Evolutionary conservation across 2,113 vertebrate species (phyloP).

Genomic region (Myanophis thanlyinensis): DNA sequence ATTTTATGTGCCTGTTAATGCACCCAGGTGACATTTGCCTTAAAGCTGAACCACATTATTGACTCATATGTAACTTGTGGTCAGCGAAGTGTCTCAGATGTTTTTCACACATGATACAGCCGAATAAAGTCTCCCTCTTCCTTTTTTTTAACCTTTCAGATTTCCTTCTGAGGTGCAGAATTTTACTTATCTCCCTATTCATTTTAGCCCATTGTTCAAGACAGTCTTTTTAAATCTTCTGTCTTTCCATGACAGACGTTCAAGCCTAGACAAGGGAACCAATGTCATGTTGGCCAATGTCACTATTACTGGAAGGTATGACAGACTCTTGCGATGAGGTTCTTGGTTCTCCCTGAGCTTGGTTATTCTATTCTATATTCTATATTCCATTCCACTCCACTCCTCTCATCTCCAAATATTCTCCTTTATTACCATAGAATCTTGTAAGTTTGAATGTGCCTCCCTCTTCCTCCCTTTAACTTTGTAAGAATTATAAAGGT

Average conservation of each 20-base stretch:
- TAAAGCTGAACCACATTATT: not conserved
- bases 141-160: not conserved
- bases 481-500: not conserved
- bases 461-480: not conserved
- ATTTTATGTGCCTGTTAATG: not conserved
- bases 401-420: no score
- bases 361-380: no score
- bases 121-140: not conserved
- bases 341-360: no score
- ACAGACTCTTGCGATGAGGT: no score
- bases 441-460: not conserved
- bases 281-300: no score
- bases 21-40: not conserved
- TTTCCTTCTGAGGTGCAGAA: not conserved
- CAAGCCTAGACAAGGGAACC: no score
- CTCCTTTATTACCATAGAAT: not conserved
- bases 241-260: no score
- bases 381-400: no score
- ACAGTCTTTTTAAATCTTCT: not conserved
- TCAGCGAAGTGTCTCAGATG: not conserved
- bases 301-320: no score
- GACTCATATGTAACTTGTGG: not conserved
- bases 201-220: not conserved
- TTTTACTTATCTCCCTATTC: not conserved
- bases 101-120: not conserved